These are phyloP conservation scores for Heterodera filipjevi DNA, from an alignment of 2,888 invertebrate genomes.

Conservation along the genomic window DNA sequence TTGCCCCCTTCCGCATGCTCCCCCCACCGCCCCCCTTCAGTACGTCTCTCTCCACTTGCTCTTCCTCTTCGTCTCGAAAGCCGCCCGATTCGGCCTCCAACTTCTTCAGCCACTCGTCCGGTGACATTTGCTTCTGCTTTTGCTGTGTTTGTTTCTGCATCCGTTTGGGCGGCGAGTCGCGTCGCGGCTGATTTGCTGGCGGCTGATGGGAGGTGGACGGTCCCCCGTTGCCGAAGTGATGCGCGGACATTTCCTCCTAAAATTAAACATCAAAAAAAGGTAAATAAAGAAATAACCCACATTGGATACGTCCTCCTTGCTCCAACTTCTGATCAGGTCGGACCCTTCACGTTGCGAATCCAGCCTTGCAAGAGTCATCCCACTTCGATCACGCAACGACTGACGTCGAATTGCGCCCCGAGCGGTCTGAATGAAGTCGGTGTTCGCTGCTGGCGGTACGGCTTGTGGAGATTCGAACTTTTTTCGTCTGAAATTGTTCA, in stretches of 20 bases:
- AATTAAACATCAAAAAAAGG: neutral
- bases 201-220: slow-evolving; percentile 27
- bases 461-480: slow-evolving; percentile 65
- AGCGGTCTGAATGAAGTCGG: slow-evolving; percentile 22
- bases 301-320: slow-evolving; percentile 49
- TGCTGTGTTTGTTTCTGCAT: slow-evolving; percentile 35
- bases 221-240: slow-evolving; percentile 18
- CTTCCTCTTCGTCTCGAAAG: slow-evolving; percentile 52
- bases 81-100: slow-evolving; percentile 52
- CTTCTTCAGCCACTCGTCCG: slow-evolving; percentile 63
- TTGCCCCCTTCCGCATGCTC: neutral
- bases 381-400: slow-evolving; percentile 62
- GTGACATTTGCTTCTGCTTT: slow-evolving; percentile 58
- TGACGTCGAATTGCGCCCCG: slow-evolving; percentile 64
- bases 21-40: neutral
- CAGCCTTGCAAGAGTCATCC: slow-evolving; percentile 61
- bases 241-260: slow-evolving; percentile 31
- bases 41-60: slow-evolving; percentile 17
- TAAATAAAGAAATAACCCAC: slow-evolving; percentile 23
- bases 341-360: slow-evolving; percentile 63
- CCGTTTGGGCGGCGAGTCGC: slow-evolving; percentile 24
- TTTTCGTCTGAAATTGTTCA: slow-evolving; percentile 51
- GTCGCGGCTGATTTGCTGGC: slow-evolving; percentile 20
- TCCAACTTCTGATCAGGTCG: slow-evolving; percentile 54
- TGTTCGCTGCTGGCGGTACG: slow-evolving; percentile 43